A percentile compares a stretch with the other conserved stretches of the same genome.
Evolutionary conservation across 2,888 invertebrate genomes (phyloP).

Genomic region (Pammene aurita): DNA sequence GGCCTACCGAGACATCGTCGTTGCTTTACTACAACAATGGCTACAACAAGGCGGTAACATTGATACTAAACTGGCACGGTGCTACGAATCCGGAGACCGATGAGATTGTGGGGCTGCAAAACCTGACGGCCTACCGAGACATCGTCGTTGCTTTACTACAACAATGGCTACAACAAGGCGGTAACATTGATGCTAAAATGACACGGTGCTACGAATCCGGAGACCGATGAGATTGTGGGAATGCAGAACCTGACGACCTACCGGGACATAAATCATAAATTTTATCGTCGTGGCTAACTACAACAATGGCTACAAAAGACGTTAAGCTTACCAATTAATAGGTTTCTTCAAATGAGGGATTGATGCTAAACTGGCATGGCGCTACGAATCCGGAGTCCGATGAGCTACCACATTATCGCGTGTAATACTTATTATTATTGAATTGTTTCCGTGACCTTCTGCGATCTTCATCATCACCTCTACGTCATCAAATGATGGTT

Average conservation of each 20-base stretch:
- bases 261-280: conserved; percentile 79
- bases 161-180: conserved; percentile 70
- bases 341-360: not conserved
- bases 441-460: too few relatives aligned
- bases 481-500: too few relatives aligned
- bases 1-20: conserved; percentile 84
- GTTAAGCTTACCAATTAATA: conserved; percentile 43
- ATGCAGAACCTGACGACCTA: conserved; percentile 83
- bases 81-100: conserved; percentile 85
- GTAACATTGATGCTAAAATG: too few relatives aligned
- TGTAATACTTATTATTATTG: too few relatives aligned
- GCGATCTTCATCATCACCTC: too few relatives aligned
- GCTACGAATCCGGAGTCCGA: conserved; percentile 85
- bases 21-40: conserved; percentile 85
- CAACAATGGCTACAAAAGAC: conserved; percentile 74
- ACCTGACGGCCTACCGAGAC: conserved; percentile 83
- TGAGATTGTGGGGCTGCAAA: conserved; percentile 80
- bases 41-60: conserved; percentile 65
- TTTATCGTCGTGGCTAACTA: conserved; percentile 87
- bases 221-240: conserved; percentile 76
- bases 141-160: conserved; percentile 86
- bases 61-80: conserved; percentile 87
- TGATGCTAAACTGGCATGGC: conserved; percentile 86
- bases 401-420: too few relatives aligned
- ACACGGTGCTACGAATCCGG: too few relatives aligned